Evolutionary conservation across 2,888 invertebrate genomes (phyloP).

Genomic region (Dioctria linearis): DNA sequence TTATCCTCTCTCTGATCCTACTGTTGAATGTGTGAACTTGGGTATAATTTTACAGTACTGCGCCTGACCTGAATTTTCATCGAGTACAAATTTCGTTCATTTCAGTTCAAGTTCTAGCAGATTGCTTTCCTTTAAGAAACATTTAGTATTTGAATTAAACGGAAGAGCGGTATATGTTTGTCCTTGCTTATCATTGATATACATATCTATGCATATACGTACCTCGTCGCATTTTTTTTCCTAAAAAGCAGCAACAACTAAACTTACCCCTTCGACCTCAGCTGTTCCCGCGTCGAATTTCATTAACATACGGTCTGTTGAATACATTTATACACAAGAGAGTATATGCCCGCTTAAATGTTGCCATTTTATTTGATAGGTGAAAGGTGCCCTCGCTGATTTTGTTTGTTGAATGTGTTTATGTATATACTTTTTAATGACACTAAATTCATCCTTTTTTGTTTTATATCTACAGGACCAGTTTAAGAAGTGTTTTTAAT

Average conservation of each 20-base stretch:
- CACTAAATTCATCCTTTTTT: too few species aligned
- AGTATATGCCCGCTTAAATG: background rate
- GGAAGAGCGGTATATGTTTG: background rate
- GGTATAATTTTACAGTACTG: background rate
- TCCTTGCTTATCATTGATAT: background rate
- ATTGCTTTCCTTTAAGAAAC: background rate
- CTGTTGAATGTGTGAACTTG: background rate
- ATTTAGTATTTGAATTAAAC: background rate
- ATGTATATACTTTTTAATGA: too few species aligned
- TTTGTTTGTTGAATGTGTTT: slow-evolving; percentile 10
- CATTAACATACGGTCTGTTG: slow-evolving; percentile 24
- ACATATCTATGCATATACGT: background rate
- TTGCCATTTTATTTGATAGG: background rate
- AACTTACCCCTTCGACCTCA: background rate
- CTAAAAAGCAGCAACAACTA: background rate
- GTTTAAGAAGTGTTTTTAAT: slow-evolving; percentile 8
- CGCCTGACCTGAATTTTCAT: background rate
- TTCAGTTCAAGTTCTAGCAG: background rate
- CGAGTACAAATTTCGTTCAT: background rate
- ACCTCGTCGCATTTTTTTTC: background rate
- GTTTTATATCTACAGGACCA: background rate
- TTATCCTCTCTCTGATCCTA: too few species aligned
- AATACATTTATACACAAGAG: background rate
- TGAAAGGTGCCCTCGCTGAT: background rate
- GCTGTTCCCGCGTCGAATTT: slow-evolving; percentile 1